Base-by-base conservation (phyloP, 2,113 vertebrate species). In the Gymnocephalus cernua region DNA sequence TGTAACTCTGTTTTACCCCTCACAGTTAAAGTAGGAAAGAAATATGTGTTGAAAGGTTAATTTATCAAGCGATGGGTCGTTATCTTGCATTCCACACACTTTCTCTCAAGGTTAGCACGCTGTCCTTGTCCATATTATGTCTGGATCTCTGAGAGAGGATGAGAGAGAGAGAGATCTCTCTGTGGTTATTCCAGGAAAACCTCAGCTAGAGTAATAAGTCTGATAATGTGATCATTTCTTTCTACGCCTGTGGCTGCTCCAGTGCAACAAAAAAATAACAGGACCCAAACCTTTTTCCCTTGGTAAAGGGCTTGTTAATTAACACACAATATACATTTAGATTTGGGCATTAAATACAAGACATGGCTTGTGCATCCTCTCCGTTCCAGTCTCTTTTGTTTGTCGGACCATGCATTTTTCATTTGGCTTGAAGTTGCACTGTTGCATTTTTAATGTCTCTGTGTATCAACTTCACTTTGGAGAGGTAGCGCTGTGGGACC, bases 381-480 rank as follows among this genome's bases (percentile, higher is more conserved):
- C 18, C 56, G 57, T 45, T 74, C 70, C n/a, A 9, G 11, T 38
- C 27, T 56, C 44, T 18, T 38, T 38, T 48, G 72, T 80, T 82
- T 83, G 74, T 86, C 54, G 9, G 13, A 8, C 7, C 69, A 87
- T 92, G 77, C 68, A 83, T 90, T 75, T 90, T 90, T 90, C 41
- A 89, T 93, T 82, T 45, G 35, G 83, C 65, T 80, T 83, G 73
- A 79, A 72, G 77, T 90, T 90, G 56, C 64, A 12, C 59, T 59
- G 35, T 82, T 92, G 81, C 74, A 92, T 91, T 80, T 90, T 92
- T 91, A 70, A 93, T 79, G 56, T 9, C 41, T 21, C 29, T 75
- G 29, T 74, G 68, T 75, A 62, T 81, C 59, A 27, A 66, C 25
- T 51, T 75, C 41, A 79, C 70, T 65, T 47, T 41, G 0, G 61